A percentile compares a stretch with the other conserved stretches of the same genome.
Evolutionary conservation across 64 coral and sea anemone genomes (phyloP).

Genomic region (Stichodactyla mertensii): DNA sequence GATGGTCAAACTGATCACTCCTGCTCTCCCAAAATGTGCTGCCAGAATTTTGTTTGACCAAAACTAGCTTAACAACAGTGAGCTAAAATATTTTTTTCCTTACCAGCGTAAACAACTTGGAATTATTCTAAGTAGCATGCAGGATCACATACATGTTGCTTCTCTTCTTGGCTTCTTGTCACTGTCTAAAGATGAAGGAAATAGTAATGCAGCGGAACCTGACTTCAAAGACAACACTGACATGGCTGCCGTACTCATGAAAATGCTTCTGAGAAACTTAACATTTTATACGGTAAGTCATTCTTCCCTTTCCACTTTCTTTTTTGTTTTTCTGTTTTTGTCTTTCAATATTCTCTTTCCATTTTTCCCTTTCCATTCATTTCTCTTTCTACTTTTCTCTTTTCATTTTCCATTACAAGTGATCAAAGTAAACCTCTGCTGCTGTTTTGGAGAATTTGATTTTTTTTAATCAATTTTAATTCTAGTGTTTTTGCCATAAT

Average conservation of each 20-base stretch:
- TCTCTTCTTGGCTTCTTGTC: conserved; percentile 70
- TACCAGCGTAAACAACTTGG: conserved; percentile 77
- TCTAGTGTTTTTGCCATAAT: too few species aligned
- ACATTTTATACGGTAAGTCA: conserved; percentile 69
- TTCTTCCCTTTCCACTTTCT: background rate
- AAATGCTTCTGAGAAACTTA: conserved; percentile 74
- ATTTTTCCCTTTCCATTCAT: too few species aligned
- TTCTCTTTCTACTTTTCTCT: too few species aligned
- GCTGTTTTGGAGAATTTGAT: too few species aligned
- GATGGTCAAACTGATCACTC: too few species aligned
- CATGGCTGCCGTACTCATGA: conserved; percentile 72
- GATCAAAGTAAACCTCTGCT: too few species aligned
- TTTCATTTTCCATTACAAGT: too few species aligned
- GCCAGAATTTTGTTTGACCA: too few species aligned
- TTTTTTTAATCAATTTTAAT: too few species aligned
- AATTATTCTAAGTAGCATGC: conserved; percentile 86
- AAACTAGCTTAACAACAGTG: background rate
- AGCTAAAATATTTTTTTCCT: background rate
- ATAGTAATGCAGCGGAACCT: background rate
- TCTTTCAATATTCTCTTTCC: too few species aligned
- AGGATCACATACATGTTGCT: conserved; percentile 82
- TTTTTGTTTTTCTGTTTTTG: too few species aligned
- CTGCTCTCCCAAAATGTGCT: too few species aligned
- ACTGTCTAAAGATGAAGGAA: conserved; percentile 19
- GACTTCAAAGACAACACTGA: conserved; percentile 31